Percentiles rank a stretch among this genome's conserved stretches.
Evolutionary conservation across 2,797 vertebrate genomes (phyloP).

Genomic region (Strix occidentalis): DNA sequence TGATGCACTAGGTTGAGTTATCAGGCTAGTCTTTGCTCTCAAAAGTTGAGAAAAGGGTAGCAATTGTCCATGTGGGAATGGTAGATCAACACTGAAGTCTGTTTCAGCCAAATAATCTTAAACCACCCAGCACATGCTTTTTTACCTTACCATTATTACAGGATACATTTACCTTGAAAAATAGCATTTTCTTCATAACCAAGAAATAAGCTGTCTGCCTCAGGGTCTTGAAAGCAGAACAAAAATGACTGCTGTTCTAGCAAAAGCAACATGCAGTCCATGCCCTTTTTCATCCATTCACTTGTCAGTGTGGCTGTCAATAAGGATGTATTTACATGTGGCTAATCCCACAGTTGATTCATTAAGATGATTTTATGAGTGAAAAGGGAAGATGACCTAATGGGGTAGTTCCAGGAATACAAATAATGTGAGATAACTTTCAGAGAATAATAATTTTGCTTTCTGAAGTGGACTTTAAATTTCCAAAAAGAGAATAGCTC

Average conservation of each 20-base stretch:
- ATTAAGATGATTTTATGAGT: constrained; percentile 64
- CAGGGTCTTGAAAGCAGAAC: not conserved
- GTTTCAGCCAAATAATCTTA: not conserved
- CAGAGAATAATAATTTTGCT: constrained; percentile 66
- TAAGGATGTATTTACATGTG: constrained; percentile 39
- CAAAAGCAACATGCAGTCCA: not conserved
- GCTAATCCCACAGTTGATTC: constrained; percentile 52
- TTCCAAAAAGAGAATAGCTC: constrained; percentile 49
- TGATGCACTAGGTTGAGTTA: not conserved
- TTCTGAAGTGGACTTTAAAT: constrained; percentile 66
- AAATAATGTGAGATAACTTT: constrained; percentile 63
- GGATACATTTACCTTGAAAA: not conserved
- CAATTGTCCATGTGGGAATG: not conserved
- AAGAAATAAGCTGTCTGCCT: not conserved
- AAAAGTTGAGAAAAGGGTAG: not conserved
- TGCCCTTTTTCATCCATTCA: not conserved
- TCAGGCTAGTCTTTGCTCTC: not conserved
- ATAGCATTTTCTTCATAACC: not conserved
- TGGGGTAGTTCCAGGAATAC: constrained; percentile 50
- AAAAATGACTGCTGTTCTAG: not conserved
- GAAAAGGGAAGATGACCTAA: constrained; percentile 51
- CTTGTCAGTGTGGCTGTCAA: not conserved
- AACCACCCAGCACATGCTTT: not conserved
- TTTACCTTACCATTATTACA: not conserved
- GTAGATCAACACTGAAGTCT: not conserved